Conservation (phyloP, 2,797 vertebrate species). For the Sebastolobus alascanus region DNA sequence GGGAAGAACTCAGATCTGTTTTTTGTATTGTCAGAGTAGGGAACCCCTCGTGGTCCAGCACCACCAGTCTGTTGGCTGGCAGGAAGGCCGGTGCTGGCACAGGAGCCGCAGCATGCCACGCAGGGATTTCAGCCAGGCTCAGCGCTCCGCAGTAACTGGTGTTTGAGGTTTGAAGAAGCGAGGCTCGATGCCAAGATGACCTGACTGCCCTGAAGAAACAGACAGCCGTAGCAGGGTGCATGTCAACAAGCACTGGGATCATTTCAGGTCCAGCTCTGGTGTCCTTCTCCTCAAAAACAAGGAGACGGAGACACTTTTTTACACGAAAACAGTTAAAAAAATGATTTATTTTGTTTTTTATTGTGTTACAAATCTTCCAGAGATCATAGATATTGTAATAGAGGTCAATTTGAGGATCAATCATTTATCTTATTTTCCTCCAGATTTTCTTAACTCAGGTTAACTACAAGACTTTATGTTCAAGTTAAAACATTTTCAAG, state of each 20-base stretch:
- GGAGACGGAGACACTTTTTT: background rate
- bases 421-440: background rate
- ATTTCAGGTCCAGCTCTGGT: slow-evolving; percentile 32
- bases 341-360: background rate
- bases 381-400: background rate
- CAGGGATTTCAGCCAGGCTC: slow-evolving; percentile 62
- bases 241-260: slow-evolving; percentile 56
- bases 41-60: slow-evolving; percentile 38
- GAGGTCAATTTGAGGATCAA: background rate
- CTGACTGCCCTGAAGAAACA: slow-evolving; percentile 43
- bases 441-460: background rate
- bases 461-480: background rate
- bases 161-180: slow-evolving; percentile 32
- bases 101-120: slow-evolving; percentile 49
- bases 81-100: slow-evolving; percentile 47
- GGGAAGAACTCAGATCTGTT: background rate
- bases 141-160: slow-evolving; percentile 46
- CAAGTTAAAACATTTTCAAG: background rate
- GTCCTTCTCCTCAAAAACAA: background rate
- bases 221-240: slow-evolving; percentile 41
- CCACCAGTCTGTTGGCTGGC: slow-evolving; percentile 42
- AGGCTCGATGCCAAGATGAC: slow-evolving; percentile 55
- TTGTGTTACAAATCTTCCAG: background rate
- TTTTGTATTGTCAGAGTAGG: background rate
- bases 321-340: background rate